Conservation (phyloP, 2,113 vertebrate species). For the Podarcis raffonei region DNA sequence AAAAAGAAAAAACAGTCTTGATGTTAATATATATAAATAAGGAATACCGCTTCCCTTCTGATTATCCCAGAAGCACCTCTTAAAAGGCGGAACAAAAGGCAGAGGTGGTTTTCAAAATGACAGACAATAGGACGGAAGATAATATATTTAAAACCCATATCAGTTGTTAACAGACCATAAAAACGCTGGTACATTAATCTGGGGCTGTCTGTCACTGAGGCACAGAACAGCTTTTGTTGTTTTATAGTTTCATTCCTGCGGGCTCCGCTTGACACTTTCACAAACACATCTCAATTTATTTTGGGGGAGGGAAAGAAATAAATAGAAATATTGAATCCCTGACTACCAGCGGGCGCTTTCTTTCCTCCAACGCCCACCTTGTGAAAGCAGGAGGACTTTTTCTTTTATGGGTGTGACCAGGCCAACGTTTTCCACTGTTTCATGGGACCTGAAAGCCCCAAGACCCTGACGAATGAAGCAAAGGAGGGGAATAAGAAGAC, state of each 20-base stretch:
- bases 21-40: constrained; percentile 9
- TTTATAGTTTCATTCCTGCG: constrained; percentile 73
- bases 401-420: neutral
- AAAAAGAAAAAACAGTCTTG: constrained; percentile 39
- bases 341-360: constrained; percentile 15
- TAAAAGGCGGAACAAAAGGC: constrained; percentile 77
- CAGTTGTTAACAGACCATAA: constrained; percentile 83
- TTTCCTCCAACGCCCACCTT: neutral
- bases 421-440: neutral
- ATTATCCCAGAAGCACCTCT: constrained; percentile 72
- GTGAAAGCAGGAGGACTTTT: fast-evolving
- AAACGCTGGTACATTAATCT: constrained; percentile 78
- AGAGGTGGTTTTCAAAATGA: constrained; percentile 75
- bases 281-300: constrained; percentile 81
- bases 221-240: constrained; percentile 72
- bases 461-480: neutral
- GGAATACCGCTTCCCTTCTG: constrained; percentile 3
- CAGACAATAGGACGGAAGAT: constrained; percentile 78
- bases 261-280: constrained; percentile 68
- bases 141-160: constrained; percentile 83
- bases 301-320: constrained; percentile 67
- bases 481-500: too few relatives aligned
- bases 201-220: constrained; percentile 74
- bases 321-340: constrained; percentile 69
- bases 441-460: fast-evolving